Conservation (phyloP, 2,888 invertebrate genomes). For the Synergus umbraculus region DNA sequence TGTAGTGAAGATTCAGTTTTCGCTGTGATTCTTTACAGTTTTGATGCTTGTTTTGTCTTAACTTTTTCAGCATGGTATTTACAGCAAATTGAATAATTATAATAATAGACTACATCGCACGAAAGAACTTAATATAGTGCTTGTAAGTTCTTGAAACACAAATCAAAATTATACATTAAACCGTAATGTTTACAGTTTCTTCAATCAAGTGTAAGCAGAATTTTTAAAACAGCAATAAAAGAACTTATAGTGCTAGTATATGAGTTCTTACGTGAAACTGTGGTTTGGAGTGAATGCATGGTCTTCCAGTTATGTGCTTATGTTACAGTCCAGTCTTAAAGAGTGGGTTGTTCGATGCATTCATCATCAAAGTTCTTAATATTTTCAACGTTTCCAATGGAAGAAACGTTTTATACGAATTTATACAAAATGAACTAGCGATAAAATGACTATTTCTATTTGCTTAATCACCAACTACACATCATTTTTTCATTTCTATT, state of each 20-base stretch:
- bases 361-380: slow-evolving; percentile 28
- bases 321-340: slow-evolving; percentile 54
- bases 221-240: background rate
- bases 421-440: background rate
- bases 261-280: slow-evolving; percentile 54
- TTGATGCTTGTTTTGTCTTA: slow-evolving; percentile 67
- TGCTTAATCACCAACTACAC: background rate
- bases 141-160: background rate
- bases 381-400: background rate
- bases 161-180: background rate
- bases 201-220: no score
- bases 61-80: slow-evolving; percentile 71
- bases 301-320: slow-evolving; percentile 63
- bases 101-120: slow-evolving; percentile 35
- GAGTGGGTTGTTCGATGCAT: slow-evolving; percentile 38
- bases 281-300: slow-evolving; percentile 69
- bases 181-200: no score
- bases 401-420: background rate
- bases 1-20: slow-evolving; percentile 20
- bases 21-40: slow-evolving; percentile 9
- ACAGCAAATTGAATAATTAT: slow-evolving; percentile 55
- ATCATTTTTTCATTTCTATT: background rate
- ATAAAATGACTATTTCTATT: background rate
- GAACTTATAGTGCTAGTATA: background rate
- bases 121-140: background rate